These are phyloP conservation scores for Adrianichthys oophorus DNA, from an alignment of 2,797 vertebrate genomes.

Conservation along the genomic window DNA sequence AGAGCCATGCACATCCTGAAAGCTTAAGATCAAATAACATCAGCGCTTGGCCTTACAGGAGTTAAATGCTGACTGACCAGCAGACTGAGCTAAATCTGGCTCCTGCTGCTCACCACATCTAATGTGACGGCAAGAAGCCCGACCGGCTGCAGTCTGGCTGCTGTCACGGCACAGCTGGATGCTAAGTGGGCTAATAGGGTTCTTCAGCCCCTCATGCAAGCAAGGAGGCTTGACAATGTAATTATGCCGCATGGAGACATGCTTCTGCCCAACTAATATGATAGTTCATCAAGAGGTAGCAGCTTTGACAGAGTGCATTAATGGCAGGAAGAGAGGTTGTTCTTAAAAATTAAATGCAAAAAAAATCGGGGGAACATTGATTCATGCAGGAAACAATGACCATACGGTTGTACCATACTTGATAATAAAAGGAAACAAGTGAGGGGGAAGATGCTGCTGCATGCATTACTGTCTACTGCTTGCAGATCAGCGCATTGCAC, in stretches of 20 bases:
- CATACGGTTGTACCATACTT: slow-evolving; percentile 17
- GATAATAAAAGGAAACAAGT: slow-evolving; percentile 13
- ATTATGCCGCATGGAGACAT: slow-evolving; percentile 58
- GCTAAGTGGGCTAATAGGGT: slow-evolving; percentile 45
- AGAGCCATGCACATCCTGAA: slow-evolving; percentile 9
- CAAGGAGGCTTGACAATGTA: slow-evolving; percentile 38
- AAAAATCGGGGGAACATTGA: slow-evolving; percentile 25
- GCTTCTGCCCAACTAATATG: slow-evolving; percentile 47
- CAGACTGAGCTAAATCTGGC: slow-evolving; percentile 31
- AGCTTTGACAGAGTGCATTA: slow-evolving; percentile 55
- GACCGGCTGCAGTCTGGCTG: slow-evolving; percentile 26
- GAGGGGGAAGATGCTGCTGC: slow-evolving; percentile 17
- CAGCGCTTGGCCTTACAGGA: slow-evolving; percentile 9
- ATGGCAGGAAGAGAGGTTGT: slow-evolving; percentile 38
- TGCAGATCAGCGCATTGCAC: slow-evolving; percentile 9
- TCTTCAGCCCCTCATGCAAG: slow-evolving; percentile 44
- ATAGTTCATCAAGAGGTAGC: slow-evolving; percentile 56
- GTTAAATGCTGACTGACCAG: slow-evolving; percentile 26
- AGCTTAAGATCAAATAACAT: slow-evolving; percentile 14
- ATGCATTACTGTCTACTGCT: slow-evolving; percentile 33
- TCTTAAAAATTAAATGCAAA: slow-evolving; percentile 38
- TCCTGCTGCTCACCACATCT: slow-evolving; percentile 27
- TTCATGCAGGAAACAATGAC: slow-evolving; percentile 19
- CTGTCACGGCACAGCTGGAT: slow-evolving; percentile 23
- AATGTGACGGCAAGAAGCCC: slow-evolving; percentile 6